phyloP scores from a whole-genome alignment of 2,888 invertebrate genomes.

The Encarsia formosa region DNA sequence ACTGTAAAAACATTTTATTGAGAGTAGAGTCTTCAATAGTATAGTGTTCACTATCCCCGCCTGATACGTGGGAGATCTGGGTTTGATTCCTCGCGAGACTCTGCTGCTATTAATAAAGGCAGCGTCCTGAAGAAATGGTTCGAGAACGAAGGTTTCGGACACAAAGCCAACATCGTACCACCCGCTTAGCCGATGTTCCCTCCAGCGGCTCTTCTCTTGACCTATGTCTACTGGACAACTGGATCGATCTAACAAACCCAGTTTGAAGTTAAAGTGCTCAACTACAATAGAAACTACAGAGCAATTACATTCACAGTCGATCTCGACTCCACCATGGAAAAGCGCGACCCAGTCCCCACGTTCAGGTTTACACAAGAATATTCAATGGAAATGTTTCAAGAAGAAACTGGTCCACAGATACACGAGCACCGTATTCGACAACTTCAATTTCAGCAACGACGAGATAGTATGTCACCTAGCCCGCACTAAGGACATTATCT shows the following conservation, averaged over 20 bases:
- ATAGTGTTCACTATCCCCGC: too few relatives aligned
- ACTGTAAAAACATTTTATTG: too few relatives aligned
- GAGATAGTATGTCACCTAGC: not conserved
- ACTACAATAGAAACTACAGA: not conserved
- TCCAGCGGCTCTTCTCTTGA: not conserved
- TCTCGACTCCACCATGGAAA: not conserved
- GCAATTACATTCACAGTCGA: not conserved
- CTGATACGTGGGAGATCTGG: too few relatives aligned
- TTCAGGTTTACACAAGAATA: not conserved
- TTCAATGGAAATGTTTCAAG: slow-evolving; percentile 1
- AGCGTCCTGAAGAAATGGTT: not conserved
- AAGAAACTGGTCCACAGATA: not conserved
- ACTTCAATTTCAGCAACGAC: not conserved
- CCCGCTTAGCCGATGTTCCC: not conserved
- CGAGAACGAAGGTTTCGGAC: not conserved
- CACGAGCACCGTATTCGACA: not conserved
- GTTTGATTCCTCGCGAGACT: not conserved
- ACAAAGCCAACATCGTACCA: not conserved
- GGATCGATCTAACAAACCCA: not conserved
- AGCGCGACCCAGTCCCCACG: too few relatives aligned
- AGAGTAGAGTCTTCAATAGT: too few relatives aligned
- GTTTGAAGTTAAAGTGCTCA: not conserved
- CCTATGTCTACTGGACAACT: not conserved
- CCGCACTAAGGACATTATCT: too few relatives aligned
- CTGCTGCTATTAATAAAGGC: not conserved